These are phyloP conservation scores for Chelon labrosus DNA, from an alignment of 2,797 vertebrate genomes.

Conservation along the genomic window DNA sequence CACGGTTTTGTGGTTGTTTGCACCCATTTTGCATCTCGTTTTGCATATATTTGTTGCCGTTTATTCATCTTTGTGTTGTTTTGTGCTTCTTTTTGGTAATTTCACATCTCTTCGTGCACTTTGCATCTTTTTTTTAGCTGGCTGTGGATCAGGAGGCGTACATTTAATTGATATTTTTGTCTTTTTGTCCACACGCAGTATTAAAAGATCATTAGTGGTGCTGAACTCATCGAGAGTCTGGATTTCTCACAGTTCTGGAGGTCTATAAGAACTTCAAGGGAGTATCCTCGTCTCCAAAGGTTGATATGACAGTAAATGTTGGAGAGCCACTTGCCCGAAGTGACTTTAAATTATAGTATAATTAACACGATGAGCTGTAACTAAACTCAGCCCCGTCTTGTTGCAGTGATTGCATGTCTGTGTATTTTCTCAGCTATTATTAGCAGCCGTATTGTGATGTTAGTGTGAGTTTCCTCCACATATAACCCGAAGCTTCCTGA, in stretches of 20 bases:
- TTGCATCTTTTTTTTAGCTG: neutral
- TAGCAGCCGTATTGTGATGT: neutral
- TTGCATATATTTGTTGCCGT: neutral
- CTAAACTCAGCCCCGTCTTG: constrained; percentile 3
- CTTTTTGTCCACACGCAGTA: neutral
- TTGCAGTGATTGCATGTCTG: neutral
- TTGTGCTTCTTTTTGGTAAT: neutral
- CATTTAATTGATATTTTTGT: neutral
- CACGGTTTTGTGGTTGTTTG: neutral
- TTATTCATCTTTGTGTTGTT: neutral
- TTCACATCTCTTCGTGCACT: neutral
- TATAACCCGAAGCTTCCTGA: neutral
- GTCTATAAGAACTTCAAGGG: too few species aligned
- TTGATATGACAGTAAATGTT: neutral
- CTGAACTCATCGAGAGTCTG: too few species aligned
- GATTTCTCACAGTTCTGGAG: too few species aligned
- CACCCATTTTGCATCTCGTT: neutral
- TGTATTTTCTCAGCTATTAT: neutral
- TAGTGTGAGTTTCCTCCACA: neutral
- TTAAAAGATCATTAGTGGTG: too few species aligned
- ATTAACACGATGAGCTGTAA: neutral
- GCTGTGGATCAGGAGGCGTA: neutral
- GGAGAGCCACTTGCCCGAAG: neutral
- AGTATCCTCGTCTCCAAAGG: neutral
- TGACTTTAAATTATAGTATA: neutral